These are phyloP conservation scores for Moxostoma hubbsi DNA, from an alignment of 2,797 vertebrate genomes.

Conservation along the genomic window DNA sequence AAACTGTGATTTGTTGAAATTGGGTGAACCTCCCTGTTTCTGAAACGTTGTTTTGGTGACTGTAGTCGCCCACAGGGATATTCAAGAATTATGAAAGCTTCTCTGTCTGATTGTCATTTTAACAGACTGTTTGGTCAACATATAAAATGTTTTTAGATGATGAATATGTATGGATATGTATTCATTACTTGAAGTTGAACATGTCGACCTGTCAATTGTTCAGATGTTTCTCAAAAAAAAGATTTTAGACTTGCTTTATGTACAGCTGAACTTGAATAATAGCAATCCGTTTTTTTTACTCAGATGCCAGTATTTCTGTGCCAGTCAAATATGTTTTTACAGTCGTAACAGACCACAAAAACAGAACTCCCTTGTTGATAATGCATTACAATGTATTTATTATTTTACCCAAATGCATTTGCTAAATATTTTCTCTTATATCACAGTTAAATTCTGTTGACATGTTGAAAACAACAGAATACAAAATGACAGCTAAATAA, in stretches of 20 bases:
- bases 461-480: no score
- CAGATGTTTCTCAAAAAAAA: slow-evolving; percentile 79
- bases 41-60: slow-evolving; percentile 44
- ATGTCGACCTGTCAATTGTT: slow-evolving; percentile 68
- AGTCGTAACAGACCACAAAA: not conserved
- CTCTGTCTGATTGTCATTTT: slow-evolving; percentile 55
- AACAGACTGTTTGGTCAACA: slow-evolving; percentile 47
- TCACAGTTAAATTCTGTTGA: slow-evolving; percentile 22
- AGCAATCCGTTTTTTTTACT: slow-evolving; percentile 66
- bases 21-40: slow-evolving; percentile 40
- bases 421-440: slow-evolving; percentile 35
- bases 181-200: slow-evolving; percentile 60
- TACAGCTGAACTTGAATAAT: slow-evolving; percentile 90
- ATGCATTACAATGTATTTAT: slow-evolving; percentile 43
- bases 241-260: slow-evolving; percentile 83
- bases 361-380: not conserved
- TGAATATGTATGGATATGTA: slow-evolving; percentile 44
- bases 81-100: slow-evolving; percentile 32
- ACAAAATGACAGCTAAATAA: no score
- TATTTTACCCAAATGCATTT: slow-evolving; percentile 46
- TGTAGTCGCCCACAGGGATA: slow-evolving; percentile 30
- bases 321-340: not conserved
- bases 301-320: not conserved
- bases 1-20: slow-evolving; percentile 45
- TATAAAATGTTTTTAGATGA: slow-evolving; percentile 58